Percentiles rank a stretch among this genome's conserved stretches.
Conservation (phyloP, 2,113 vertebrate species). For the Xenopus laevis region DNA sequence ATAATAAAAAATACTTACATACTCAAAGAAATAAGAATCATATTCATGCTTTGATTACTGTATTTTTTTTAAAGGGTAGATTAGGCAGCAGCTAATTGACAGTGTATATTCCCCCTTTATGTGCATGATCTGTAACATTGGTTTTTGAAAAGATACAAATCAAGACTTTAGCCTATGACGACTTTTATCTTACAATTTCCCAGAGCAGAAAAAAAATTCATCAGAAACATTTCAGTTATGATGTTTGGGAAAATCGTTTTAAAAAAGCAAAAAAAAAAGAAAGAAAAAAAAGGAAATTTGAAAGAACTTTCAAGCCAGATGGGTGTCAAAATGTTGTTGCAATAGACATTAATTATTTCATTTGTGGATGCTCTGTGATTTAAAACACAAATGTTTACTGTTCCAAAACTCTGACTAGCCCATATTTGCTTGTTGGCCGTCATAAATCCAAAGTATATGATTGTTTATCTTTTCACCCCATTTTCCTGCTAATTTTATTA, state of each 20-base stretch:
- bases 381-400: conserved; percentile 61
- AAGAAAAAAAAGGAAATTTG: conserved; percentile 56
- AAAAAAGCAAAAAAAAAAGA: conserved; percentile 51
- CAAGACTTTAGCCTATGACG: conserved; percentile 66
- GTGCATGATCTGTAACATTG: conserved; percentile 90
- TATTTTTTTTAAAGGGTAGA: conserved; percentile 73
- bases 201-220: too few relatives aligned
- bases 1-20: background rate
- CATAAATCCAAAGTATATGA: conserved; percentile 64
- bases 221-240: conserved; percentile 28
- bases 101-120: conserved; percentile 76
- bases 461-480: conserved; percentile 80
- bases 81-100: conserved; percentile 75
- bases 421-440: conserved; percentile 33
- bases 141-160: conserved; percentile 91
- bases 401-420: conserved; percentile 62
- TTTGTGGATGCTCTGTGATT: conserved; percentile 63
- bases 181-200: conserved; percentile 47
- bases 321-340: conserved; percentile 64
- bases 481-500: conserved; percentile 58
- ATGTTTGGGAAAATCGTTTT: conserved; percentile 14
- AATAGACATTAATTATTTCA: conserved; percentile 66
- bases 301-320: conserved; percentile 63
- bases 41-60: conserved; percentile 96
- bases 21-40: conserved; percentile 67